Evolutionary conservation across 1,140 invertebrate genomes (phyloP), one percentile per base, ranked within the genome.

Genomic region (Nasonia vitripennis): DNA sequence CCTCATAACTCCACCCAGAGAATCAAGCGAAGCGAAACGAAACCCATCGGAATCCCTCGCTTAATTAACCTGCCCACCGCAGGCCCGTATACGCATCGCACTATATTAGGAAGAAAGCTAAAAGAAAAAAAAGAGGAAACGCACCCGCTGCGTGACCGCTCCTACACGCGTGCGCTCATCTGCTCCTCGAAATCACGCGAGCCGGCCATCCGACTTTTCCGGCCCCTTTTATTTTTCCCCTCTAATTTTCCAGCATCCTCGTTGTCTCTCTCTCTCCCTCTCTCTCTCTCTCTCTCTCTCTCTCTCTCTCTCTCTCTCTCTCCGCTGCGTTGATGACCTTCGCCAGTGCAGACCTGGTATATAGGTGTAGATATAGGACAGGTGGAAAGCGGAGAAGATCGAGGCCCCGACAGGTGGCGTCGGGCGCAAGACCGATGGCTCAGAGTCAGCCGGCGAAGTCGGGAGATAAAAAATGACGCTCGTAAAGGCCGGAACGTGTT

Each of bases 401-500:
- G n/a, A 45, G 41, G 6, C 41, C 23, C 23, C n/a, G 82, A 51
- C 82, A 84, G 82, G 62, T 84, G 75, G 62, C 67, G n/a, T 34
- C 10, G 34, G n/a, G 74, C 5, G 74, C 17, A 83, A 83, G 81
- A 82, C 9, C 55, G 73, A 83, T 83, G 34, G 73, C 11, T 48
- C 48, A 17, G 27, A 75, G 41, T 75, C 34, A 75, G 41, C 14
- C 23, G 51, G 31, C n/a, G 34, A n/a, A 27, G 48, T 14, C 73
- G n/a, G n/a, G 20, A 11, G 7, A 77, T 77, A 83, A 83, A 83
- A 83, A 83, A 83, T 68, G 73, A 83, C 2, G 73, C 51, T 83
- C 51, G 51, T 77, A 68, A 83, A 23, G 73, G 51, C 31, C 2
- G 73, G 14, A 17, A 77, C 51, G 45, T 68, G 73, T 67, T 83